Conservation (phyloP, 2,113 vertebrate genomes). For the Catagonus wagneri region DNA sequence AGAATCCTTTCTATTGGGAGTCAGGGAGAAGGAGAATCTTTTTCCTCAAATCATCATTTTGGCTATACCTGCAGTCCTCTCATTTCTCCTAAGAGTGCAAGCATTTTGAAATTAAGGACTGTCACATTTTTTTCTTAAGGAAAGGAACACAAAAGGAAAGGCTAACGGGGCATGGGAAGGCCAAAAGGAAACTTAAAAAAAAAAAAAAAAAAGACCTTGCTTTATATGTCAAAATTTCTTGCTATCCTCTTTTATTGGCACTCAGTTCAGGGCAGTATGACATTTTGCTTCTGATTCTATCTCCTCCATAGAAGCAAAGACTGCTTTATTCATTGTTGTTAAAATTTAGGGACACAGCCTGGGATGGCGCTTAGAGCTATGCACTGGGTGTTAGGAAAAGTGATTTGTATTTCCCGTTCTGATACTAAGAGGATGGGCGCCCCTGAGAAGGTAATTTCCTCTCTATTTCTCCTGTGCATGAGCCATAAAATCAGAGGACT, state of each 20-base stretch:
- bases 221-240: neutral
- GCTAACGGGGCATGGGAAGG: neutral
- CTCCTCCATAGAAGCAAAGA: neutral
- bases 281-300: neutral
- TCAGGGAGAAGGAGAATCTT: neutral
- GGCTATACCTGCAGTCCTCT: neutral
- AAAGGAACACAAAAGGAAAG: neutral
- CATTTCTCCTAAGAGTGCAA: neutral
- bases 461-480: neutral
- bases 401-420: neutral
- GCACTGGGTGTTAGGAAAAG: fast-evolving
- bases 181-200: neutral
- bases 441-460: neutral
- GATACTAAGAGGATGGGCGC: neutral
- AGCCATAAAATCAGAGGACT: neutral
- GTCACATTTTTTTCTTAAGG: neutral
- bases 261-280: neutral
- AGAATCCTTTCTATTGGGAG: neutral
- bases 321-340: neutral
- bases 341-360: neutral
- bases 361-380: neutral
- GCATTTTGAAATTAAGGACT: neutral
- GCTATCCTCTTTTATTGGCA: neutral
- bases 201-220: neutral
- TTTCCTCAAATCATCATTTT: neutral